Percentiles rank a stretch among this genome's conserved stretches.
phyloP scores from a whole-genome alignment of 2,797 vertebrate genomes.

The Bovichtus diacanthus region DNA sequence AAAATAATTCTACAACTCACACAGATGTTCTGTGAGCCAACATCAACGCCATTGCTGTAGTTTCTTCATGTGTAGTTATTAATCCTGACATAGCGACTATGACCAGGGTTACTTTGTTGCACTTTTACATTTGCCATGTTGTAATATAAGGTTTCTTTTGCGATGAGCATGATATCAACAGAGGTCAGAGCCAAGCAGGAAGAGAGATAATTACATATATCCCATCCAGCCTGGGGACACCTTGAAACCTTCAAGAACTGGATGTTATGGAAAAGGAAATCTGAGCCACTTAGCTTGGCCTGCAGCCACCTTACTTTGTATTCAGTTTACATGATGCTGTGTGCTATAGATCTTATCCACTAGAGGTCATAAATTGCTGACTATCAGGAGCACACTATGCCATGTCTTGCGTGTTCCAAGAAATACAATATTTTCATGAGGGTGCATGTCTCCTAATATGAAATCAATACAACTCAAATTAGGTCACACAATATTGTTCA shows the following conservation, averaged over 20 bases:
- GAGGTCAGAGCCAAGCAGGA: neutral
- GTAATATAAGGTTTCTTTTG: neutral
- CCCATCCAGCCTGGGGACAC: neutral
- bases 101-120: neutral
- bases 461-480: neutral
- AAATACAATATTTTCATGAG: slow-evolving; percentile 22
- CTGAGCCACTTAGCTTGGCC: neutral
- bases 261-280: slow-evolving; percentile 1
- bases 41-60: neutral
- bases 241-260: neutral
- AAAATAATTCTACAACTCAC: no score
- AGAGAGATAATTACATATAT: neutral
- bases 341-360: slow-evolving; percentile 41
- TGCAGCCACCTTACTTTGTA: neutral
- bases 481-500: slow-evolving; percentile 1
- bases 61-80: neutral
- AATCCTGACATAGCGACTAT: neutral
- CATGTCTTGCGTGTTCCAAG: neutral
- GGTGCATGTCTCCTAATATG: neutral
- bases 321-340: neutral
- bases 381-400: neutral
- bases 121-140: neutral
- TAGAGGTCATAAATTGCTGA: slow-evolving; percentile 61
- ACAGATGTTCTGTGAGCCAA: neutral
- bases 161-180: neutral